phyloP scores from a whole-genome alignment of 1,140 invertebrate species.

The Microplitis demolitor region DNA sequence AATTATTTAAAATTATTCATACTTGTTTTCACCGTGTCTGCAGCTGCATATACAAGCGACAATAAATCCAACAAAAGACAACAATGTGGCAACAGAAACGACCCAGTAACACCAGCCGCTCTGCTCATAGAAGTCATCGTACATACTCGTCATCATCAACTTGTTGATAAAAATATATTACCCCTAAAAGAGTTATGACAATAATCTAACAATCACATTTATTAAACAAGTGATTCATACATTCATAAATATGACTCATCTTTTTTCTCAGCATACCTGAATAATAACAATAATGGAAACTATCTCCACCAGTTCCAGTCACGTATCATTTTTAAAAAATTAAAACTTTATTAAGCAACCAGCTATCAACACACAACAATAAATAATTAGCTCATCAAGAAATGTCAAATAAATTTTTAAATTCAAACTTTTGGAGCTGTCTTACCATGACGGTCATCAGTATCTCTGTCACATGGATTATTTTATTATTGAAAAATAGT shows the following conservation, averaged over 20 bases:
- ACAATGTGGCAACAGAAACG: slow-evolving; percentile 47
- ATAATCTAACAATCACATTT: background rate
- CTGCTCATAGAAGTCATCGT: slow-evolving; percentile 35
- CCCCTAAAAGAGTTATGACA: background rate
- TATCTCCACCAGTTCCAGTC: slow-evolving; percentile 5
- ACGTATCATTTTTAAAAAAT: background rate
- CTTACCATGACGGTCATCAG: no score
- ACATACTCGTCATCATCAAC: slow-evolving; percentile 12
- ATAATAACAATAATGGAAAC: background rate
- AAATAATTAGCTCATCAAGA: no score
- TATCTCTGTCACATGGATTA: no score
- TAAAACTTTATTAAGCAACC: background rate
- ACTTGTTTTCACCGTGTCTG: slow-evolving; percentile 54
- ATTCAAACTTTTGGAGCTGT: no score
- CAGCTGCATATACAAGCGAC: slow-evolving; percentile 58
- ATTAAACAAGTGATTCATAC: slow-evolving; percentile 7
- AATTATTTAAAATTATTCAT: background rate
- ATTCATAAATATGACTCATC: background rate
- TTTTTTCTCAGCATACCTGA: background rate
- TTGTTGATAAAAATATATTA: slow-evolving; percentile 1
- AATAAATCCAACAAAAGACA: slow-evolving; percentile 53
- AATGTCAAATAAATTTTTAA: no score
- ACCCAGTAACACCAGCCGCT: slow-evolving; percentile 55
- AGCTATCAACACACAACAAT: no score
- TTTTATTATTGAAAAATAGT: no score